Conservation (phyloP, 2,888 invertebrate genomes). For the Aphodius sticticus region DNA sequence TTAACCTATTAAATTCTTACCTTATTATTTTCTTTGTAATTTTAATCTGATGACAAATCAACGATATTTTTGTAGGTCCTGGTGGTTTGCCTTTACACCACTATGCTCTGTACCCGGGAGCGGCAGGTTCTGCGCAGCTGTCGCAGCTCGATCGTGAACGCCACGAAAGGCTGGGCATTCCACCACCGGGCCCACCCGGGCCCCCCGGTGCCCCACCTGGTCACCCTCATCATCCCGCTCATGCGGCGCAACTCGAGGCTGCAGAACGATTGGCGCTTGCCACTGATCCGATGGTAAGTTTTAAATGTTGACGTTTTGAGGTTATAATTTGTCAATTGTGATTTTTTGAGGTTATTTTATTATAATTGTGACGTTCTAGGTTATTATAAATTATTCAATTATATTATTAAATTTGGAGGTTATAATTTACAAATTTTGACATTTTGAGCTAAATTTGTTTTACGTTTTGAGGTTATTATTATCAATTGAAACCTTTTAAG, state of each 20-base stretch:
- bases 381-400: too few species aligned
- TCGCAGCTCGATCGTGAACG: constrained; percentile 90
- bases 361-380: too few species aligned
- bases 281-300: constrained; percentile 85
- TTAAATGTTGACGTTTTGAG: constrained; percentile 13
- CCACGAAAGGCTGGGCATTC: constrained; percentile 82
- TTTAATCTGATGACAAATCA: too few species aligned
- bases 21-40: too few species aligned
- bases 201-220: constrained; percentile 64
- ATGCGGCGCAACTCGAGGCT: constrained; percentile 71
- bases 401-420: too few species aligned
- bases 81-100: constrained; percentile 71
- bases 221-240: constrained; percentile 65
- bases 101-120: constrained; percentile 79
- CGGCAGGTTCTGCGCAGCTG: constrained; percentile 67
- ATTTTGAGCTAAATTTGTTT: too few species aligned
- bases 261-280: constrained; percentile 85
- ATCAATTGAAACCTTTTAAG: too few species aligned
- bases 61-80: constrained; percentile 41
- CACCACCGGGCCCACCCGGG: constrained; percentile 66
- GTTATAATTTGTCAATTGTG: neutral
- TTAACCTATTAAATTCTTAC: too few species aligned
- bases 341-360: too few species aligned
- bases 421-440: too few species aligned
- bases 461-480: too few species aligned